These are phyloP conservation scores for Herminia tarsipennalis DNA, from an alignment of 2,888 invertebrate genomes.

Conservation along the genomic window DNA sequence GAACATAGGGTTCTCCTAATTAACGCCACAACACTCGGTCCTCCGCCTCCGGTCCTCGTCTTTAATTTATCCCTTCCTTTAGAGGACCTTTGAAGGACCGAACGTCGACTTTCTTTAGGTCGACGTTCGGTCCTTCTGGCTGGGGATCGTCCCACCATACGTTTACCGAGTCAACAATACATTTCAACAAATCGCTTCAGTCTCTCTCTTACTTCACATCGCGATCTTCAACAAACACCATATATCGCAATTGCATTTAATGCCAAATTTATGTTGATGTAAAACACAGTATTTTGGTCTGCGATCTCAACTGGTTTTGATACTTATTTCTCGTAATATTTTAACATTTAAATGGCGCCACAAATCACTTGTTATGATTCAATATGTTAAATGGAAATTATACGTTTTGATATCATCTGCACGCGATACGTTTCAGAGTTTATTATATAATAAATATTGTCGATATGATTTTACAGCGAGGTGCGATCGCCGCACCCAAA, in stretches of 20 bases:
- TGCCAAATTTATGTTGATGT: slow-evolving; percentile 59
- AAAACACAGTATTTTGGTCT: slow-evolving; percentile 44
- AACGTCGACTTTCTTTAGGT: too few relatives aligned
- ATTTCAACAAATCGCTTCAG: slow-evolving; percentile 12
- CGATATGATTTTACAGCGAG: too few relatives aligned
- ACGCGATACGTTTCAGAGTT: background rate
- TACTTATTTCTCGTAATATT: slow-evolving; percentile 14
- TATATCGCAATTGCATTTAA: slow-evolving; percentile 58
- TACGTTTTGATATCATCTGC: background rate
- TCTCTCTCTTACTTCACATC: slow-evolving; percentile 5
- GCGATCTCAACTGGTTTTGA: slow-evolving; percentile 32
- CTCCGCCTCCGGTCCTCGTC: too few relatives aligned
- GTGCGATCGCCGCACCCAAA: too few relatives aligned
- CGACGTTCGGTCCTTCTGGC: too few relatives aligned
- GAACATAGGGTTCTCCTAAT: too few relatives aligned
- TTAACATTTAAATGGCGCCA: slow-evolving; percentile 19
- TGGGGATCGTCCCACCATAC: too few relatives aligned
- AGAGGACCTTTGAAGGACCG: too few relatives aligned
- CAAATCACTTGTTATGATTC: slow-evolving; percentile 23
- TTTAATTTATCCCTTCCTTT: too few relatives aligned
- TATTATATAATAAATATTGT: background rate
- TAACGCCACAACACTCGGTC: too few relatives aligned
- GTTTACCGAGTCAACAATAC: too few relatives aligned
- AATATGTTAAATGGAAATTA: background rate
- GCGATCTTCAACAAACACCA: slow-evolving; percentile 51